A percentile compares a stretch with the other conserved stretches of the same genome.
Conservation (phyloP, 1,140 invertebrate species). For the Drosophila sechellia region DNA sequence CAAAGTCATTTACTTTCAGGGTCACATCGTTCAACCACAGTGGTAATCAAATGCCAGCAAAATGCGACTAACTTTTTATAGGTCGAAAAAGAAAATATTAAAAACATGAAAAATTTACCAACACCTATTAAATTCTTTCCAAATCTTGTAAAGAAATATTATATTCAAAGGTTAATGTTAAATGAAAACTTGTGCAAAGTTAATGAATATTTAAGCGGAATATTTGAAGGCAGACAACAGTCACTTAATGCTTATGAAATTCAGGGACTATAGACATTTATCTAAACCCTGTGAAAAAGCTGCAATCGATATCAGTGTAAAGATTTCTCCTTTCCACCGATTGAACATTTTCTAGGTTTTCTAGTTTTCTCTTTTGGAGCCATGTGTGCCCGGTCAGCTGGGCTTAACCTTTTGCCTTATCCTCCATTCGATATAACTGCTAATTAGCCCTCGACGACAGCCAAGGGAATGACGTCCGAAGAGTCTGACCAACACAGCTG, state of each 20-base stretch:
- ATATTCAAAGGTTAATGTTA: no score
- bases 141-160: no score
- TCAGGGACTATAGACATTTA: no score
- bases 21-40: not conserved
- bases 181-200: no score
- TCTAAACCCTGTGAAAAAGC: not conserved
- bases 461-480: conserved; percentile 25
- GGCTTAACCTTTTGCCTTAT: conserved; percentile 20
- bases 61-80: no score
- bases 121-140: no score
- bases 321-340: not conserved
- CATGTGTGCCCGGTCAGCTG: conserved; percentile 6
- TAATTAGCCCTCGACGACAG: conserved; percentile 52
- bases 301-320: not conserved
- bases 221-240: no score
- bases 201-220: no score
- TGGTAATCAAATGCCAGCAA: not conserved
- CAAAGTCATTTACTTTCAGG: not conserved
- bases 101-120: no score
- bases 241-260: no score
- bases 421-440: conserved; percentile 49
- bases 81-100: no score
- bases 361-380: not conserved
- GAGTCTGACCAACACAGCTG: conserved; percentile 55
- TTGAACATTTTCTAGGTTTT: not conserved